Conservation (phyloP, 2,888 invertebrate genomes). For the Drosophila antonietae region DNA sequence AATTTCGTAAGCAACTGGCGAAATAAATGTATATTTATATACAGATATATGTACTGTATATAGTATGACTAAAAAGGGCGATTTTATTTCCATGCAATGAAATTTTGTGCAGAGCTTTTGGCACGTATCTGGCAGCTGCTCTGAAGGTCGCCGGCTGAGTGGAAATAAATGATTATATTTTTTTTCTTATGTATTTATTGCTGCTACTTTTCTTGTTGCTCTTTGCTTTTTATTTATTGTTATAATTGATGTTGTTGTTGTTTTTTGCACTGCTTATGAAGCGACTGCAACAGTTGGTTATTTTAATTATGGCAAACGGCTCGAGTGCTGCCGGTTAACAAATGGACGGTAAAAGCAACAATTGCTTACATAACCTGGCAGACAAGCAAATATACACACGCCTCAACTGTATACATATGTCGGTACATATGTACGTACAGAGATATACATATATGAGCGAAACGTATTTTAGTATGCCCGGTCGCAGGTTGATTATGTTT, state of each 20-base stretch:
- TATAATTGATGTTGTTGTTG: background rate
- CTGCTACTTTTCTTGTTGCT: background rate
- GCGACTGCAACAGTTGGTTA: conserved; percentile 46
- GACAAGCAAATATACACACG: conserved; percentile 18
- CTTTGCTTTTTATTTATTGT: too few relatives aligned
- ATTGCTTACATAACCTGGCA: conserved; percentile 64
- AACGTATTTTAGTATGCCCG: conserved; percentile 52
- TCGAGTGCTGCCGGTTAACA: conserved; percentile 39
- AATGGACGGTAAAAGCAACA: conserved; percentile 48
- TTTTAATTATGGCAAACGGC: conserved; percentile 45
- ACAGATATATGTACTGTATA: background rate
- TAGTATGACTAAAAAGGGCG: background rate
- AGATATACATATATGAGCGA: conserved; percentile 9
- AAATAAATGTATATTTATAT: conserved; percentile 30
- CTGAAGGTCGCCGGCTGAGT: conserved; percentile 36
- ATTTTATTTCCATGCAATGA: conserved; percentile 15
- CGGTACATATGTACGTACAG: background rate
- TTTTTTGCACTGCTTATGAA: conserved; percentile 7
- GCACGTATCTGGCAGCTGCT: conserved; percentile 24
- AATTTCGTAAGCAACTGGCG: conserved; percentile 28
- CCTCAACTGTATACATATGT: conserved; percentile 1
- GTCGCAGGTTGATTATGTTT: conserved; percentile 41
- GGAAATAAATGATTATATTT: conserved; percentile 24
- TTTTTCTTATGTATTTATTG: background rate
- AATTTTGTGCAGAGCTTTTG: conserved; percentile 17